Base-by-base conservation (phyloP, 2,797 vertebrate species). In the Poeciliopsis presidionis region DNA sequence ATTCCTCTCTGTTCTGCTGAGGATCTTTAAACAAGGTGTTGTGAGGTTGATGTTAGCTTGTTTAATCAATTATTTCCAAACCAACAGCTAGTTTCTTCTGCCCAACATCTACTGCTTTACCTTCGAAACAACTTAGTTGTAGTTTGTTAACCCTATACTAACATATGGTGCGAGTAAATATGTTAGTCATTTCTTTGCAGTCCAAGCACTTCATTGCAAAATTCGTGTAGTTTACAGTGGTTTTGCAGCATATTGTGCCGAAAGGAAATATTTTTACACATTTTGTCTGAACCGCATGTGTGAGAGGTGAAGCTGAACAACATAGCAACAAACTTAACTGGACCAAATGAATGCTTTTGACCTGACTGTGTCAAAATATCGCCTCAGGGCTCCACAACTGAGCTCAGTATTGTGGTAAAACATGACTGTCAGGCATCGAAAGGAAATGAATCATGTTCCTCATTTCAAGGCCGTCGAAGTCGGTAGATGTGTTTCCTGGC, bases 361-460 rank as follows among this genome's bases (percentile, higher is more conserved):
- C 33, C 63, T 76, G 73, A 73, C 74, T 25, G 65, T 53, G 20
- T 79, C n/a, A 49, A 82, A 80, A 61, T 30, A 73, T 57, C 46
- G 69, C 72, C 69, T 84, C 71, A 33, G 41, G 85, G 74, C 74
- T 74, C 47, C 77, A 69, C 53, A 18, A 75, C 59, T 83, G 49
- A 89, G 86, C 76, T 73, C 65, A 75, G 59, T 45, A 67, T 80
- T 63, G 81, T 89, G 87, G 84, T 81, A 49, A 87, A 78, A 78
- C 76, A 89, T 83, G 86, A 88, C 87, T 81, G 74, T 87, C 84
- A 77, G 77, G 72, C 87, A 85, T 86, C 51, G 72, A 88, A 87
- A 95, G 94, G 94, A 94, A 95, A 90, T 94, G 92, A 96, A 92
- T 95, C 94, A 94, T 93, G 88, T 93, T 95, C 92, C 92, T 93